Evolutionary conservation across 2,888 invertebrate genomes (phyloP), one percentile per base, ranked within the genome.

Genomic region (Fragum whitleyi): DNA sequence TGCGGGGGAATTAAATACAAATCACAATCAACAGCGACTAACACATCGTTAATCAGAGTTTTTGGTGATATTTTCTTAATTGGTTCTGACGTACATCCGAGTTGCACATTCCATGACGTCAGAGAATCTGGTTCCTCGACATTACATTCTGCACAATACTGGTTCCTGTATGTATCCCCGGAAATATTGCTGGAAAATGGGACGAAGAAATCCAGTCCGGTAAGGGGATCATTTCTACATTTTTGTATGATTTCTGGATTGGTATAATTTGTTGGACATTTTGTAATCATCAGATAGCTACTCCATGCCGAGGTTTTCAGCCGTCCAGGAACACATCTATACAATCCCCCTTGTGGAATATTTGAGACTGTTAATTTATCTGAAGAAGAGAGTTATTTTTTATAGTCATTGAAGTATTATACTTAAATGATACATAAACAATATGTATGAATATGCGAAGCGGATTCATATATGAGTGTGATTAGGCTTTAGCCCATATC

Each of bases 101-200:
- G 42, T 11, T 42, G 19, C 19, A 42, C 3, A 14, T 39, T 21
- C 65, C 65, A 65, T 21, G 39, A 19, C 5, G 26, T 65, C 28
- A 65, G 42, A 16, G 14, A 9, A 5, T 21, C 65, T 3, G 23
- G 19, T 14, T 42, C n/a, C 26, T 65, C 65, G 42, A 65, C 39
- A 65, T 65, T 65, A 65, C 65, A 65, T 26, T 42, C 26, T 9
- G 65, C 65, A 65, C 65, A 65, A 29, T 23, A 65, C 23, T n/a
- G 21, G n/a, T 65, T 65, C 9, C 65, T 39, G 32, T 65, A 65
- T 14, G 23, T 65, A 9, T 42, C 42, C 21, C 42, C 23, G 11
- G 65, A 36, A 14, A 1, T 21, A n/a, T 39, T 65, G 42, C n/a
- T 65, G 1, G 39, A 23, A 1, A 65, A 23, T 7, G 65, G 39